A percentile compares a stretch with the other conserved stretches of the same genome.
These are phyloP conservation scores for Enteromius afrohamiltoni DNA, from an alignment of 2,797 vertebrate species.

Conservation along the genomic window DNA sequence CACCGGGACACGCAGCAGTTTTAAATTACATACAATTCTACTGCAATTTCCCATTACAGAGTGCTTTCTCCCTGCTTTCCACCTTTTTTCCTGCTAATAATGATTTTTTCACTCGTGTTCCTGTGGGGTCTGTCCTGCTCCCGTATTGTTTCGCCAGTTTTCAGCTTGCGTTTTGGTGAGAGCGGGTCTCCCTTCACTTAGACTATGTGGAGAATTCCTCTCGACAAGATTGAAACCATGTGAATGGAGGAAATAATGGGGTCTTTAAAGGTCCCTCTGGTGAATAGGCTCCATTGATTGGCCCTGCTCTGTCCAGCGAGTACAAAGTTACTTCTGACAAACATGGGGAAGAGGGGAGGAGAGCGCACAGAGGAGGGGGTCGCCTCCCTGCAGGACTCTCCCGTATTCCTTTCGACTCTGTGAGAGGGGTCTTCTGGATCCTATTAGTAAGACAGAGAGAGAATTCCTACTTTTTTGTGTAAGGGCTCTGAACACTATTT, in stretches of 20 bases:
- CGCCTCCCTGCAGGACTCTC: slow-evolving; percentile 73
- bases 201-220: slow-evolving; percentile 79
- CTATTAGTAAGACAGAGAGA: slow-evolving; percentile 50
- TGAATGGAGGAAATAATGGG: slow-evolving; percentile 85
- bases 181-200: slow-evolving; percentile 74
- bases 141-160: slow-evolving; percentile 37
- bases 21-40: slow-evolving; percentile 89
- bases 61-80: slow-evolving; percentile 81
- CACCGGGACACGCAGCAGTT: slow-evolving; percentile 77
- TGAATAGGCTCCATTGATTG: slow-evolving; percentile 81
- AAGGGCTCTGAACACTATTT: slow-evolving; percentile 37
- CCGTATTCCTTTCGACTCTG: slow-evolving; percentile 59
- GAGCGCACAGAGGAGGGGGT: slow-evolving; percentile 15
- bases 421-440: slow-evolving; percentile 59
- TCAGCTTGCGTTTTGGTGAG: slow-evolving; percentile 38
- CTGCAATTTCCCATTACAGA: slow-evolving; percentile 85
- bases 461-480: slow-evolving; percentile 48
- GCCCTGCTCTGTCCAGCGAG: slow-evolving; percentile 77
- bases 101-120: slow-evolving; percentile 75
- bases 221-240: slow-evolving; percentile 84
- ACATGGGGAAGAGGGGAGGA: slow-evolving; percentile 44
- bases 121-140: slow-evolving; percentile 35
- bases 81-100: slow-evolving; percentile 58
- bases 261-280: slow-evolving; percentile 79
- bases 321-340: slow-evolving; percentile 85